A percentile compares a stretch with the other conserved stretches of the same genome.
phyloP scores from a whole-genome alignment of 2,888 invertebrate genomes.

The Heliconius sara region DNA sequence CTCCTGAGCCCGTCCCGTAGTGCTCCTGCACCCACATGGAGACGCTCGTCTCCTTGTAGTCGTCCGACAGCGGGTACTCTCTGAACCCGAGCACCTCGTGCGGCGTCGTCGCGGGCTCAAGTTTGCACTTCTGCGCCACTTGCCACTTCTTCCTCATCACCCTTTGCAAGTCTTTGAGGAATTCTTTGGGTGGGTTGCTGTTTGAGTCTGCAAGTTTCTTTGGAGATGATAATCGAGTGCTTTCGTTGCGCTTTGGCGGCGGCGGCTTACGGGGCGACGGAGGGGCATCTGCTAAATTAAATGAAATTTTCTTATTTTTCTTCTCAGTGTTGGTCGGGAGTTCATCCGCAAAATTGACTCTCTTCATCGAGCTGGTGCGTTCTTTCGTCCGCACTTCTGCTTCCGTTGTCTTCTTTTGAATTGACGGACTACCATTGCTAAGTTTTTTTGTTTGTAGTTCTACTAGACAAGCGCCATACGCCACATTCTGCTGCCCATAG shows the following conservation, averaged over 20 bases:
- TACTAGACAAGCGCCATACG: conserved; percentile 81
- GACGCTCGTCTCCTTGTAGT: conserved; percentile 91
- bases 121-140: conserved; percentile 95
- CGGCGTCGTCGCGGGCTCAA: conserved; percentile 93
- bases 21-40: conserved; percentile 96
- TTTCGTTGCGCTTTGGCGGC: conserved; percentile 90
- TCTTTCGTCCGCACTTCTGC: conserved; percentile 46
- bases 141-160: conserved; percentile 98
- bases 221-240: conserved; percentile 89
- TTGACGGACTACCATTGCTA: conserved; percentile 68
- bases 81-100: conserved; percentile 96
- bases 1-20: conserved; percentile 84
- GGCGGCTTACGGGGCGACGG: conserved; percentile 87
- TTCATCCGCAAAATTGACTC: conserved; percentile 87
- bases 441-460: conserved; percentile 83
- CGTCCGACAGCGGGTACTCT: conserved; percentile 89
- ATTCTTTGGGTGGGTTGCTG: conserved; percentile 91
- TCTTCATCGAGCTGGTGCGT: conserved; percentile 66
- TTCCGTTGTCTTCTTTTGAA: conserved; percentile 77
- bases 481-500: conserved; percentile 67
- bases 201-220: conserved; percentile 89
- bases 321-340: conserved; percentile 76
- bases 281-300: conserved; percentile 83
- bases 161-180: conserved; percentile 93
- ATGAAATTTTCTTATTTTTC: conserved; percentile 87